Evolutionary conservation across 2,113 vertebrate genomes (phyloP), one percentile per base, ranked within the genome.

Genomic region (Chaenocephalus aceratus): DNA sequence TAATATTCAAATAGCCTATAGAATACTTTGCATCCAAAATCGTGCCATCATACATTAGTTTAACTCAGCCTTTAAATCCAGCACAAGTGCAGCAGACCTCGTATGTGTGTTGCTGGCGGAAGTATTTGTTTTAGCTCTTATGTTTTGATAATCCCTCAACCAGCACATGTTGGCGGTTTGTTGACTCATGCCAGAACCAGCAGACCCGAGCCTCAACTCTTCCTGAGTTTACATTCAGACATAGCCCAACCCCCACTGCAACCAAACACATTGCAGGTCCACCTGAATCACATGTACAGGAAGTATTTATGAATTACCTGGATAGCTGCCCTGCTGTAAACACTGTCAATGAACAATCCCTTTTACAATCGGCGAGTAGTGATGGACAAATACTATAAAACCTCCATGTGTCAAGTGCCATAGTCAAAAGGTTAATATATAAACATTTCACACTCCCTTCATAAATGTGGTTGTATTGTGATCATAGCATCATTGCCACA

Each of bases 151-250:
- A 94, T 94, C 90, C 88, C 70, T 84, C 46, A 62, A 26, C 30
- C 75, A 88, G 86, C 93, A 94, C 90, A 90, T 94, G 90, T 90
- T 66, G 76, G 41, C 53, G 88, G 91, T 92, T 93, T 93, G 88
- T 92, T 94, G 84, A 92, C 91, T 92, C 90, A 91, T 88, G 80
- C 77, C 72, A 80, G 72, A 84, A 82, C 71, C 79, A 88, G 64
- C 77, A 87, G 88, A 91, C 46, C 84, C 71, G 79, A 78, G 82
- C 87, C 79, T 89, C 82, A 82, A 88, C 77, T 80, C 84, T 86
- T 54, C 85, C 85, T 80, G 79, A 86, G 86, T 58, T 77, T 83
- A 75, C 71, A 82, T 63, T 57, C 83, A 86, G 46, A 66, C 63
- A 66, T 58, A 34, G 68, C 77, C 84, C 89, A 59, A 21, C 77